Conservation (phyloP, 2,113 vertebrate species). For the Cinclus mexicanus region DNA sequence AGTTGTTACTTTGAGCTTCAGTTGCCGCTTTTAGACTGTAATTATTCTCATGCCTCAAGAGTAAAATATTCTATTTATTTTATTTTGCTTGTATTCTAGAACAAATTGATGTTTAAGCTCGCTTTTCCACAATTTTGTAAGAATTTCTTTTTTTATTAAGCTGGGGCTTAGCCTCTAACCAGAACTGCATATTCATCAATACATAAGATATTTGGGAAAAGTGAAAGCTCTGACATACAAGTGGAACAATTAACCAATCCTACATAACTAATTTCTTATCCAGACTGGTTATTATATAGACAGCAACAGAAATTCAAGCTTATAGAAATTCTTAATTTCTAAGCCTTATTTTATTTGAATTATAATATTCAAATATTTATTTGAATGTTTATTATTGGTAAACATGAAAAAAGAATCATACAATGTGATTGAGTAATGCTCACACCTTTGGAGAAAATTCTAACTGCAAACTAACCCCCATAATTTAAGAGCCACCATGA, state of each 20-base stretch:
- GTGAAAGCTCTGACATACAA: background rate
- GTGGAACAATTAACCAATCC: background rate
- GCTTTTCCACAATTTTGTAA: background rate
- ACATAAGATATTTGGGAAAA: background rate
- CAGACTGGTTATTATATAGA: background rate
- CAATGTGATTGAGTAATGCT: background rate
- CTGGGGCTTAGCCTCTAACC: background rate
- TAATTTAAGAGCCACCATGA: background rate
- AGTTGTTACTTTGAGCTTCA: conserved; percentile 14
- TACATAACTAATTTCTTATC: background rate
- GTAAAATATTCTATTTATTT: background rate
- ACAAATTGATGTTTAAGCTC: background rate
- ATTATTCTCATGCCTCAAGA: background rate
- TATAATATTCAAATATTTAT: background rate
- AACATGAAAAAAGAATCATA: background rate
- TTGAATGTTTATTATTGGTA: background rate
- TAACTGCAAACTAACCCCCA: background rate
- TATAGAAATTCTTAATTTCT: background rate
- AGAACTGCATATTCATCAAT: background rate
- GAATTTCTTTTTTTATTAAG: background rate
- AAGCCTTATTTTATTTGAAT: background rate
- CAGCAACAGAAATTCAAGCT: background rate
- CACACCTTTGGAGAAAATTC: background rate
- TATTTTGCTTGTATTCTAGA: background rate
- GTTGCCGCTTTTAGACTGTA: background rate